Evolutionary conservation across 2,797 vertebrate species (phyloP).

Genomic region (Agapornis canus): DNA sequence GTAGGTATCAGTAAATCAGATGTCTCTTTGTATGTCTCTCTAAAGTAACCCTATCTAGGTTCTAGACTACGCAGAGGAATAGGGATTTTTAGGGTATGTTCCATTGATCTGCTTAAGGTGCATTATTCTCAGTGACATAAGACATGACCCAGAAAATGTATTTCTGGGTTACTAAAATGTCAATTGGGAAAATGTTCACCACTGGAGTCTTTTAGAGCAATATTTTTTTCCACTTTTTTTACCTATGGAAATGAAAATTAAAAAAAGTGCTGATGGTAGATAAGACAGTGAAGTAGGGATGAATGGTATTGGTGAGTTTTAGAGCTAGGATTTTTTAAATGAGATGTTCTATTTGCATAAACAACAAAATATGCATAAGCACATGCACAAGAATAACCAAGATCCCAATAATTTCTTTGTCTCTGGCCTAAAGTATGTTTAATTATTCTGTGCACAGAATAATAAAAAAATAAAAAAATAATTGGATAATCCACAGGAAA

Average conservation of each 20-base stretch:
- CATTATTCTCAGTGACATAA: background rate
- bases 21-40: background rate
- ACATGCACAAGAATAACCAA: background rate
- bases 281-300: background rate
- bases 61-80: background rate
- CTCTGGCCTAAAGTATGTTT: background rate
- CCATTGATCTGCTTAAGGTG: background rate
- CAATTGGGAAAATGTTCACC: background rate
- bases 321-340: background rate
- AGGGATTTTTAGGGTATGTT: background rate
- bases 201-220: background rate
- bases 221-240: background rate
- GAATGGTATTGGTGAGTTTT: background rate
- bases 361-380: background rate
- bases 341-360: background rate
- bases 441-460: background rate
- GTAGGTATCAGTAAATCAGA: background rate
- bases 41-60: background rate
- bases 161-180: background rate
- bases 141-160: background rate
- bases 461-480: background rate
- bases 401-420: background rate
- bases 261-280: background rate
- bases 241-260: background rate
- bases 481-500: background rate